Conservation (phyloP, 1,140 invertebrate species). For the Varroa destructor region DNA sequence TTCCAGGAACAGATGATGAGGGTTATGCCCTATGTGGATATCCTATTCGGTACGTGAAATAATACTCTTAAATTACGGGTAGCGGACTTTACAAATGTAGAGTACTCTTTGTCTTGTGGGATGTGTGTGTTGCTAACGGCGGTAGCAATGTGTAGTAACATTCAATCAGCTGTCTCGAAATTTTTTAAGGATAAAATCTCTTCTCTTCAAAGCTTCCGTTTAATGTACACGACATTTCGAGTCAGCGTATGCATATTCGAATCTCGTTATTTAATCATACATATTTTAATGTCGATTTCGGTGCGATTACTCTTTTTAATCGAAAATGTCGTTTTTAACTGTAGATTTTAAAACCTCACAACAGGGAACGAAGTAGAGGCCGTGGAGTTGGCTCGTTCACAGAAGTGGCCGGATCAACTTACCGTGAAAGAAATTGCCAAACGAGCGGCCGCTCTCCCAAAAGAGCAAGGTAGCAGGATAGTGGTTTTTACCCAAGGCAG, state of each 20-base stretch:
- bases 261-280: no score
- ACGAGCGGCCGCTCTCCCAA: neutral
- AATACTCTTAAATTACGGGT: neutral
- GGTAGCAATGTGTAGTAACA: neutral
- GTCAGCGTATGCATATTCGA: no score
- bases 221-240: no score
- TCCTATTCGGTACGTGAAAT: slow-evolving; percentile 59
- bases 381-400: neutral
- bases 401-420: neutral
- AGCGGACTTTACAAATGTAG: neutral
- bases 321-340: neutral
- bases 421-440: neutral
- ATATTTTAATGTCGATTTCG: no score
- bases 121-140: neutral
- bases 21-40: slow-evolving; percentile 76
- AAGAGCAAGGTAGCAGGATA: neutral
- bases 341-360: neutral
- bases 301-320: neutral
- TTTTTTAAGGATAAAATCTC: neutral
- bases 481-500: slow-evolving; percentile 13
- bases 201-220: neutral
- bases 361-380: slow-evolving; percentile 11
- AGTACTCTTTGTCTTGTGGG: neutral
- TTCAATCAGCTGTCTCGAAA: neutral
- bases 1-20: slow-evolving; percentile 67